phyloP scores from a whole-genome alignment of 2,113 vertebrate species.

The Lepus timidus region DNA sequence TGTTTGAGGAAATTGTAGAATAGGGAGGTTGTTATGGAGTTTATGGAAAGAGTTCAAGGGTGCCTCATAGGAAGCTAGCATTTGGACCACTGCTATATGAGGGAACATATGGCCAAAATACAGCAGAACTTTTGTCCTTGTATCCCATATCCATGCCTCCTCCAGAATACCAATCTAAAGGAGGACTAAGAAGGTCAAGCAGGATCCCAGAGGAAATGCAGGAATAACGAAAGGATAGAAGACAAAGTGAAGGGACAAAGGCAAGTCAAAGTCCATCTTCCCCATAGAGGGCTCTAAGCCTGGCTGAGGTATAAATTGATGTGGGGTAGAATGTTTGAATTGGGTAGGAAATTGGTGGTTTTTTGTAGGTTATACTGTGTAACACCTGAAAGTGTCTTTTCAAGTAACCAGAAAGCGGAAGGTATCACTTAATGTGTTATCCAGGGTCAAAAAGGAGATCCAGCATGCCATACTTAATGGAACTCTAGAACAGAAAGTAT shows the following conservation, averaged over 20 bases:
- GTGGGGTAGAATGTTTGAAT: background rate
- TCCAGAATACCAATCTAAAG: background rate
- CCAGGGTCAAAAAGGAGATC: background rate
- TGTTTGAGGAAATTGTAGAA: background rate
- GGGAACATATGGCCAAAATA: background rate
- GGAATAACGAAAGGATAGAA: background rate
- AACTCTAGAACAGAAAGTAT: background rate
- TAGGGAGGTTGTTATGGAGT: background rate
- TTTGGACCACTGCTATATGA: background rate
- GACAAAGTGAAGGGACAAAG: background rate
- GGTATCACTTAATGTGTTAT: background rate
- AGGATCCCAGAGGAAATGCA: background rate
- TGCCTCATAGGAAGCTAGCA: background rate
- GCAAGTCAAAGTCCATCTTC: background rate
- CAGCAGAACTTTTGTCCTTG: background rate
- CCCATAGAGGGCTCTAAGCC: background rate
- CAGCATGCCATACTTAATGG: background rate
- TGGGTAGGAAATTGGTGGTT: background rate
- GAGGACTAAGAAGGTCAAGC: background rate
- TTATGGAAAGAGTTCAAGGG: background rate
- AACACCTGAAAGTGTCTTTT: background rate
- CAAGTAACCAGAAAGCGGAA: background rate
- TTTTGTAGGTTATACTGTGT: background rate
- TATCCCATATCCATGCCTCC: background rate
- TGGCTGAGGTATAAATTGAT: background rate